Evolutionary conservation across 2,888 invertebrate genomes (phyloP).

Genomic region (Pyrgus malvae): DNA sequence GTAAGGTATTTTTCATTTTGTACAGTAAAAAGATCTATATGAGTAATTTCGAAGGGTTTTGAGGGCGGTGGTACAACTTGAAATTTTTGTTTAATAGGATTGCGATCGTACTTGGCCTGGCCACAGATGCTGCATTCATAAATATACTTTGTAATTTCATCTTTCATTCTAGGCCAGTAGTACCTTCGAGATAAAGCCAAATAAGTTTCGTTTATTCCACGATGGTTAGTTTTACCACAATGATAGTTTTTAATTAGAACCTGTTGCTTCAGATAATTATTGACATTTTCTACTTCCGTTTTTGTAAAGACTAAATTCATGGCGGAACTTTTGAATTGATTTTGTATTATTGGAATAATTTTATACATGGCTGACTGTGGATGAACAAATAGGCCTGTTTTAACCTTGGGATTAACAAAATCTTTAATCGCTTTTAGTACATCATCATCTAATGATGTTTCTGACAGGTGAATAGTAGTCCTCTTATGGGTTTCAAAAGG

Average conservation of each 20-base stretch:
- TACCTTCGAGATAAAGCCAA: slow-evolving; percentile 23
- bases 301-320: slow-evolving; percentile 35
- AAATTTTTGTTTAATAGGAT: neutral
- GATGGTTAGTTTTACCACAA: slow-evolving; percentile 36
- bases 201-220: slow-evolving; percentile 34
- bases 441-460: slow-evolving; percentile 2
- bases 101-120: neutral
- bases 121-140: neutral
- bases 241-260: slow-evolving; percentile 35
- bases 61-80: neutral
- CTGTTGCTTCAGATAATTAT: slow-evolving; percentile 33
- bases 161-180: neutral
- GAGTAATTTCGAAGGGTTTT: neutral
- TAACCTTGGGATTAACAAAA: slow-evolving; percentile 4
- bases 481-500: neutral
- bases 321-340: slow-evolving; percentile 32
- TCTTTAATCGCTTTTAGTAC: slow-evolving; percentile 3
- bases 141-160: neutral
- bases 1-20: neutral
- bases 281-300: slow-evolving; percentile 32
- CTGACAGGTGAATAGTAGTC: neutral
- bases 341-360: slow-evolving; percentile 34
- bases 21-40: neutral
- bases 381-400: neutral
- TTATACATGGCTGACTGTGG: neutral